A percentile compares a stretch with the other conserved stretches of the same genome.
Evolutionary conservation across 2,797 vertebrate species (phyloP).

Genomic region (Bovichtus diacanthus): DNA sequence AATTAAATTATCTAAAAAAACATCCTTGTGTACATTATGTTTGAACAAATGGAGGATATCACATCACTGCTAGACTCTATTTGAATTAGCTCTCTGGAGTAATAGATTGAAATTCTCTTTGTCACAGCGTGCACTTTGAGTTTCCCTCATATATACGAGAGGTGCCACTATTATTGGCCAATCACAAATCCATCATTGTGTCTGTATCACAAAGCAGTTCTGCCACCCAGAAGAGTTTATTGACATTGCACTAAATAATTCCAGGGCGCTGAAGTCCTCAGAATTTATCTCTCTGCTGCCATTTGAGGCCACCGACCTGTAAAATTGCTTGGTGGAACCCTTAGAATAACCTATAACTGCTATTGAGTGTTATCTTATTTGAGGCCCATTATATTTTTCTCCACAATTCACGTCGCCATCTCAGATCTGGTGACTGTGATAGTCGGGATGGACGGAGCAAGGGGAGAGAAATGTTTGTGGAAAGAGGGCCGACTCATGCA

Average conservation of each 20-base stretch:
- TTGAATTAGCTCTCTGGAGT: background rate
- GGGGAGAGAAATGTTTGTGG: conserved; percentile 31
- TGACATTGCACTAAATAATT: conserved; percentile 20
- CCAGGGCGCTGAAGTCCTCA: conserved; percentile 13
- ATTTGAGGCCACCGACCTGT: conserved; percentile 58
- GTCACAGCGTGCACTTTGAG: background rate
- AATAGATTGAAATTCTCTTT: background rate
- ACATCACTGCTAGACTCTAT: background rate
- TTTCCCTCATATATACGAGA: conserved; percentile 2
- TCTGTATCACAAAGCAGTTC: conserved; percentile 1
- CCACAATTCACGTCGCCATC: conserved; percentile 22
- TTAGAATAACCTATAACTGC: conserved; percentile 47
- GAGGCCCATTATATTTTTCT: conserved; percentile 24
- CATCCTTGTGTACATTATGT: background rate
- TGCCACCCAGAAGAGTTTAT: conserved; percentile 27
- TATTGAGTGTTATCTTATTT: conserved; percentile 54
- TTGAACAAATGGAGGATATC: background rate
- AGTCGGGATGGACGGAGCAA: conserved; percentile 27
- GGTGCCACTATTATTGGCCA: conserved; percentile 8
- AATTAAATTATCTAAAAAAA: background rate
- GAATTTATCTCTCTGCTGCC: conserved; percentile 34
- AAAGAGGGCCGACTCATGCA: conserved; percentile 38
- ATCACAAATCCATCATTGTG: conserved; percentile 28
- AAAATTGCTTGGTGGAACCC: conserved; percentile 57
- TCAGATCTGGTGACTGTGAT: conserved; percentile 20